Conservation (phyloP, 2,888 invertebrate genomes). For the Thera obeliscata region DNA sequence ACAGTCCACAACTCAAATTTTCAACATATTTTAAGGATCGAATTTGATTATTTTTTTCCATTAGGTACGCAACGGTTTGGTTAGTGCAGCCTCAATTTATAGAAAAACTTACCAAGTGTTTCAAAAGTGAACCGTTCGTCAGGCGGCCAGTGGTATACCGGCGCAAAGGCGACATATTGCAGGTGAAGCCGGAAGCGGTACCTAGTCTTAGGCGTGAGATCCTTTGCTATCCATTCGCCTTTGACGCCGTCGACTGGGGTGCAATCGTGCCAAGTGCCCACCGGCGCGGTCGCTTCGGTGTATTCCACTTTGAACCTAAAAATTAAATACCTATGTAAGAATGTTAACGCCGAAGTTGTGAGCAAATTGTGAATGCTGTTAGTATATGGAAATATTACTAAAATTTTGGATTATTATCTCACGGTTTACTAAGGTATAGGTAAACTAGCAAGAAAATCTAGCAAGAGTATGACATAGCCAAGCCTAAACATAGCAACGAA, state of each 20-base stretch:
- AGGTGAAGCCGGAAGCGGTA: constrained; percentile 90
- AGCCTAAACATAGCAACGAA: no score
- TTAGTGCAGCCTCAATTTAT: background rate
- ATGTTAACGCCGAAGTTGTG: no score
- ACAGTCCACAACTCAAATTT: no score
- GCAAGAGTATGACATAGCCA: no score
- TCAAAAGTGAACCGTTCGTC: constrained; percentile 89
- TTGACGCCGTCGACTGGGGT: constrained; percentile 45
- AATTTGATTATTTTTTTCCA: no score
- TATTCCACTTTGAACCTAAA: constrained; percentile 68
- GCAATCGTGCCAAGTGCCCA: constrained; percentile 60
- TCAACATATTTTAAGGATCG: no score
- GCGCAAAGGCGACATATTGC: constrained; percentile 85
- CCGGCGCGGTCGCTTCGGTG: constrained; percentile 79
- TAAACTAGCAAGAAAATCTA: no score
- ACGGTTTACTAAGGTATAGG: no score
- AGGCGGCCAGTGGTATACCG: constrained; percentile 88
- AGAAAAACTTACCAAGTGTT: constrained; percentile 86
- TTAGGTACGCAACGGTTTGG: no score
- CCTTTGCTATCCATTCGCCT: constrained; percentile 64
- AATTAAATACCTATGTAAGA: background rate
- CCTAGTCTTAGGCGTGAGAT: constrained; percentile 89
- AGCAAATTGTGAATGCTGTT: no score
- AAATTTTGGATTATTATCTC: no score
- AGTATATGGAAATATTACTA: no score